A percentile compares a stretch with the other conserved stretches of the same genome.
Conservation (phyloP, 2,888 invertebrate species). For the Drosophila koepferae region DNA sequence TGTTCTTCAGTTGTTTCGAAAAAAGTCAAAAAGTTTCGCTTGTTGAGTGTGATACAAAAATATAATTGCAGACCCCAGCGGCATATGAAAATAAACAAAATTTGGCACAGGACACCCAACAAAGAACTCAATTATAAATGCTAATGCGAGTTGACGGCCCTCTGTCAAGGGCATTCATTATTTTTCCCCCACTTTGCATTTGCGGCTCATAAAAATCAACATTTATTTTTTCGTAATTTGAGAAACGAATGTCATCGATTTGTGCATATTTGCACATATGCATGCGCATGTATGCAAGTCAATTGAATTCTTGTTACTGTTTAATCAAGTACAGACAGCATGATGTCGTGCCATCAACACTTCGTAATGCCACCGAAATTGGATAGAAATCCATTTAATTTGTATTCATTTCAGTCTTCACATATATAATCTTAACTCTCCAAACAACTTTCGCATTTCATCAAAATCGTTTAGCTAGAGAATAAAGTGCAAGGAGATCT, state of each 20-base stretch:
- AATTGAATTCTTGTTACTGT: not conserved
- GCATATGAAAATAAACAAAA: slow-evolving; percentile 44
- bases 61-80: slow-evolving; percentile 21
- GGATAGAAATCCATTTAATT: not conserved
- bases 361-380: not conserved
- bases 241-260: slow-evolving; percentile 38
- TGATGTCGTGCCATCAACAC: slow-evolving; percentile 17
- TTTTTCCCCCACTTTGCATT: slow-evolving; percentile 41
- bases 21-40: slow-evolving; percentile 29
- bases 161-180: slow-evolving; percentile 4
- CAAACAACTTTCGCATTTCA: not conserved
- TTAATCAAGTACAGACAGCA: slow-evolving; percentile 36
- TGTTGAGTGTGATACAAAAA: slow-evolving; percentile 52
- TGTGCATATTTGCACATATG: slow-evolving; percentile 35
- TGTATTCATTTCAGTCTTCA: not conserved
- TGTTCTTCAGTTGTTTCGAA: slow-evolving; percentile 25
- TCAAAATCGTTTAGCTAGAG: not conserved
- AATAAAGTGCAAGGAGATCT: not conserved
- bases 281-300: slow-evolving; percentile 12
- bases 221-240: slow-evolving; percentile 42
- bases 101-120: slow-evolving; percentile 41
- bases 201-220: slow-evolving; percentile 51
- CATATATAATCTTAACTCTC: not conserved
- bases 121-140: slow-evolving; percentile 66
- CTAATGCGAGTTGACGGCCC: slow-evolving; percentile 42